Conservation (phyloP, 2,797 vertebrate species). For the Tangara arthus region DNA sequence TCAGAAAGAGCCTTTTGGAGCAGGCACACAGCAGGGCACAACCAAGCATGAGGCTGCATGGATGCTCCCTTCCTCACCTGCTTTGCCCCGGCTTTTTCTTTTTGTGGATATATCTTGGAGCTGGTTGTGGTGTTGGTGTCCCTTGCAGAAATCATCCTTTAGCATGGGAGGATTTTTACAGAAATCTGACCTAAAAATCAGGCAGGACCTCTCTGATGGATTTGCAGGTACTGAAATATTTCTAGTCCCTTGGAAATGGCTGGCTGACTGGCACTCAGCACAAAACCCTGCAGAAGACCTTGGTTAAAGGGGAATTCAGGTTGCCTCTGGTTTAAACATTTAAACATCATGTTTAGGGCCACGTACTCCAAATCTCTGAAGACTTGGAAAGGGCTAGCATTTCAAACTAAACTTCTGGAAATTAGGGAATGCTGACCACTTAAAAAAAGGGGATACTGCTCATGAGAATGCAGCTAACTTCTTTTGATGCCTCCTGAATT, state of each 20-base stretch:
- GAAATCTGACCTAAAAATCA: not conserved
- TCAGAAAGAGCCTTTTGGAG: not conserved
- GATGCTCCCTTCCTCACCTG: not conserved
- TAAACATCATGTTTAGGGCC: not conserved
- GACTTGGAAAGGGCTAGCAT: not conserved
- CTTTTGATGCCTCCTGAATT: not conserved
- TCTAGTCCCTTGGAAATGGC: not conserved
- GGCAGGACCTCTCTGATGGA: not conserved
- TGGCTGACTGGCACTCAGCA: not conserved
- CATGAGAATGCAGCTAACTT: not conserved
- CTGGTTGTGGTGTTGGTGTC: not conserved
- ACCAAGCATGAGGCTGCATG: accelerated
- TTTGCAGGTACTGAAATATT: not conserved
- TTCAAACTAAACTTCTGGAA: not conserved
- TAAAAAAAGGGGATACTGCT: not conserved
- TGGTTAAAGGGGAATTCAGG: not conserved
- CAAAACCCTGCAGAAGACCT: not conserved
- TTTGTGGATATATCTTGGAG: not conserved
- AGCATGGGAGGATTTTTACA: not conserved
- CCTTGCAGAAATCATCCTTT: not conserved
- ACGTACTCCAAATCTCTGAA: not conserved
- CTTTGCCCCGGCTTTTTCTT: not conserved
- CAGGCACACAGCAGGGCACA: not conserved
- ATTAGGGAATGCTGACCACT: not conserved
- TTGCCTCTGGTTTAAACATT: not conserved